A percentile compares a stretch with the other conserved stretches of the same genome.
These are phyloP conservation scores for Branchellion lobata DNA, from an alignment of 2,888 invertebrate species.

Conservation along the genomic window DNA sequence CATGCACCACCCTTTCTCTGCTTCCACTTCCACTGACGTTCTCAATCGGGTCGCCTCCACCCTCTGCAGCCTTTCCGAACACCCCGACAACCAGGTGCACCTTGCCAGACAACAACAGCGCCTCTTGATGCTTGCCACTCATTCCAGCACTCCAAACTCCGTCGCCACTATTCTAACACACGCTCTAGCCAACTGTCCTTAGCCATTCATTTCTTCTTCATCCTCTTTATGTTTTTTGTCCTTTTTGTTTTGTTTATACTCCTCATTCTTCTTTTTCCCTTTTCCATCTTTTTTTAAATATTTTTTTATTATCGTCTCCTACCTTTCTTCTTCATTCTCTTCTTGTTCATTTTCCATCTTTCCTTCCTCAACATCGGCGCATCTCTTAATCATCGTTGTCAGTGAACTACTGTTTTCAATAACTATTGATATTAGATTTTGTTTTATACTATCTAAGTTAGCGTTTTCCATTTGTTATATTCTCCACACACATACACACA, in stretches of 20 bases:
- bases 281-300: too few species aligned
- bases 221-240: not conserved
- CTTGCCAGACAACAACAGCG: slow-evolving; percentile 92
- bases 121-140: slow-evolving; percentile 89
- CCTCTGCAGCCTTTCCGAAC: slow-evolving; percentile 83
- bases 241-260: not conserved
- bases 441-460: too few species aligned
- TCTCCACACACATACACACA: too few species aligned
- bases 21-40: slow-evolving; percentile 93
- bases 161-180: slow-evolving; percentile 86
- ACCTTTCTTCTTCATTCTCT: not conserved
- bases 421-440: too few species aligned
- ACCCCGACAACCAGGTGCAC: slow-evolving; percentile 86
- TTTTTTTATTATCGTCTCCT: not conserved
- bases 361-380: too few species aligned
- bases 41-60: slow-evolving; percentile 91
- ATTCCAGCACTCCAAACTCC: slow-evolving; percentile 89
- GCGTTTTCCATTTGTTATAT: too few species aligned
- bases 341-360: not conserved
- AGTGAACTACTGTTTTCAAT: too few species aligned
- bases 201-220: not conserved
- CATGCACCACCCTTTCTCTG: not conserved
- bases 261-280: not conserved
- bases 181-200: slow-evolving; percentile 56
- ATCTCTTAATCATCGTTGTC: too few species aligned